Evolutionary conservation across 2,888 invertebrate genomes (phyloP), one percentile per base, ranked within the genome.

Genomic region (Polymixis flavicincta): DNA sequence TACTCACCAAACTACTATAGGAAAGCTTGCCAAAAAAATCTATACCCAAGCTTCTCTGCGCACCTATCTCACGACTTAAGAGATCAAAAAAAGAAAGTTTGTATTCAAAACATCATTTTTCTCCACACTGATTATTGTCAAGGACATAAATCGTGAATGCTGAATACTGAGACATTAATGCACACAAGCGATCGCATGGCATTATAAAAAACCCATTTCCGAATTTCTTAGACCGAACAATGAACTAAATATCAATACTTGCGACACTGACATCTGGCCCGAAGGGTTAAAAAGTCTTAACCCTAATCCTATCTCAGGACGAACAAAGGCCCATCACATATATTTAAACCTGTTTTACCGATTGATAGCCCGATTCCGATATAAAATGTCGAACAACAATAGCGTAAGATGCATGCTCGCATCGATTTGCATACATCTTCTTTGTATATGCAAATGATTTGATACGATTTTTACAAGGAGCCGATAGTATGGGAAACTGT

Each of bases 321-420:
- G 82, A 84, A 94, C 94, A 95, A 94, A 92, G 91, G 88, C 87
- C 88, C 91, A 91, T 92, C 93, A 90, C 92, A 93, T 92, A 87
- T 93, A 92, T 94, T 93, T 92, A 94, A 96, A 96, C 96, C 96
- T 94, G 96, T 96, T 96, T 95, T 92, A 92, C 92, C 93, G 92
- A 96, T 96, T 95, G 95, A 96, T 95, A 93, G 93, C 90, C 89
- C 89, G 91, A 92, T 92, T 92, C 87, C 93, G 93, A 95, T 95
- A 94, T 94, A 93, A 93, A 95, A 94, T 92, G 92, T 93, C 88
- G 87, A 83, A 76, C 89, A 87, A 93, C 93, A 94, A 95, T 92
- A 88, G 92, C 90, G 85, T 85, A 90, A 92, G 92, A 93, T 93
- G 91, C 90, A 88, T 88, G 88, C 89, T 86, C 85, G 87, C 84